A percentile compares a stretch with the other conserved stretches of the same genome.
Evolutionary conservation across 2,888 invertebrate species (phyloP).

Genomic region (Agriotes lineatus): DNA sequence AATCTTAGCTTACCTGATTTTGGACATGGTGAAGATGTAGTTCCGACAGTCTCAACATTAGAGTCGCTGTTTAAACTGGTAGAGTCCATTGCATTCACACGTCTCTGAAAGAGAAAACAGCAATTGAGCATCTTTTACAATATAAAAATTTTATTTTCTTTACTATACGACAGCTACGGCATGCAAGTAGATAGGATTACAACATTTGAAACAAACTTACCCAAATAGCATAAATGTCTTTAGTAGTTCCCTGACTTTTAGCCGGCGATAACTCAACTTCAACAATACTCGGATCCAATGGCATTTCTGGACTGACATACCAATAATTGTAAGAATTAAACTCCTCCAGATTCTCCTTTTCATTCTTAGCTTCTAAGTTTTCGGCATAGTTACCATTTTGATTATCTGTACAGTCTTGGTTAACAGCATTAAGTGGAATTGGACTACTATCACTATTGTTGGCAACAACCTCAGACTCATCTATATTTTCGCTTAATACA

Average conservation of each 20-base stretch:
- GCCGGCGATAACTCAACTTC: constrained; percentile 51
- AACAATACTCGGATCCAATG: constrained; percentile 66
- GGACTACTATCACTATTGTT: background rate
- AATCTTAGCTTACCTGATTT: too few species aligned
- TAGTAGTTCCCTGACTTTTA: background rate
- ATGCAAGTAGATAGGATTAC: too few species aligned
- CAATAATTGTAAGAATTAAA: constrained; percentile 72
- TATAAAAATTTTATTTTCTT: too few species aligned
- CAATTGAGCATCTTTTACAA: too few species aligned
- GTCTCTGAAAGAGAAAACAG: too few species aligned
- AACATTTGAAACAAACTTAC: too few species aligned
- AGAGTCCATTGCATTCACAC: too few species aligned
- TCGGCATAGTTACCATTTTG: constrained; percentile 21
- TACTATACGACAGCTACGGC: too few species aligned
- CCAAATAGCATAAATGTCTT: background rate
- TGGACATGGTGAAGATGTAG: too few species aligned
- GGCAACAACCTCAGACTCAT: background rate
- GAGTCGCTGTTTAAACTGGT: too few species aligned
- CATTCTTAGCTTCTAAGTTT: constrained; percentile 40
- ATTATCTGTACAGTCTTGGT: constrained; percentile 15
- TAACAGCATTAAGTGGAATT: constrained; percentile 6
- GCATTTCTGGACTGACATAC: constrained; percentile 69
- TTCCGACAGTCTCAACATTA: too few species aligned
- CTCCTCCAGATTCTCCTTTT: constrained; percentile 62
- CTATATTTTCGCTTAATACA: constrained; percentile 21